Evolutionary conservation across 1,140 invertebrate genomes (phyloP).

Genomic region (Plectrocnemia conspersa): DNA sequence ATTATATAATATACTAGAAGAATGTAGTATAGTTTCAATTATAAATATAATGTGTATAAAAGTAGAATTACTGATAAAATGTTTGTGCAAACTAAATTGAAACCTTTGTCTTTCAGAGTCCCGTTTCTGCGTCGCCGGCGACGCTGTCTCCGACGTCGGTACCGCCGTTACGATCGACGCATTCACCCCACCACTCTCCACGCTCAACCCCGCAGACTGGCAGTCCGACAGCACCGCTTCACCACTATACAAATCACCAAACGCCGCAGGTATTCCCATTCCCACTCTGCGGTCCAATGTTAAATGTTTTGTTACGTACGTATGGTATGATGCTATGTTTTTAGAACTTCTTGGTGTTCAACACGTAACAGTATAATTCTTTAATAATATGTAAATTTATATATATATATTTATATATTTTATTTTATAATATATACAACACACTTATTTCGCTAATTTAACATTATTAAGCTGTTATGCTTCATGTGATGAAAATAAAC

Average conservation of each 20-base stretch:
- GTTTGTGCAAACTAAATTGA: too few relatives aligned
- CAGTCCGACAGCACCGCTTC: conserved; percentile 23
- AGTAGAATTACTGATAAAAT: too few relatives aligned
- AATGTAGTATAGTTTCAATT: too few relatives aligned
- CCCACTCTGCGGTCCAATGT: too few relatives aligned
- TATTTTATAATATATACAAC: not conserved
- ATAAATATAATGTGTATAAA: too few relatives aligned
- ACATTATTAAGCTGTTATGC: too few relatives aligned
- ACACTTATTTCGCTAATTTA: not conserved
- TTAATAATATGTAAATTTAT: not conserved
- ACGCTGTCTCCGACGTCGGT: conserved; percentile 67
- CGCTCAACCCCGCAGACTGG: conserved; percentile 33
- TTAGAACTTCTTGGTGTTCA: not conserved
- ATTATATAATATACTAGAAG: too few relatives aligned
- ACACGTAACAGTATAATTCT: not conserved
- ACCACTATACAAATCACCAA: conserved; percentile 17
- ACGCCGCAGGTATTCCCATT: conserved; percentile 25
- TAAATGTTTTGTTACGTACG: not conserved
- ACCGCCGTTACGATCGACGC: conserved; percentile 41
- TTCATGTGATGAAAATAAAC: too few relatives aligned
- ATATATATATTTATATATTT: not conserved
- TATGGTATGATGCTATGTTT: not conserved
- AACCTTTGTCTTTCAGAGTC: conserved; percentile 68
- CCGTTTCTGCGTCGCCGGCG: conserved; percentile 63
- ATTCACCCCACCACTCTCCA: conserved; percentile 50